A percentile compares a stretch with the other conserved stretches of the same genome.
Conservation (phyloP, 2,113 vertebrate genomes). For the Indri indri region DNA sequence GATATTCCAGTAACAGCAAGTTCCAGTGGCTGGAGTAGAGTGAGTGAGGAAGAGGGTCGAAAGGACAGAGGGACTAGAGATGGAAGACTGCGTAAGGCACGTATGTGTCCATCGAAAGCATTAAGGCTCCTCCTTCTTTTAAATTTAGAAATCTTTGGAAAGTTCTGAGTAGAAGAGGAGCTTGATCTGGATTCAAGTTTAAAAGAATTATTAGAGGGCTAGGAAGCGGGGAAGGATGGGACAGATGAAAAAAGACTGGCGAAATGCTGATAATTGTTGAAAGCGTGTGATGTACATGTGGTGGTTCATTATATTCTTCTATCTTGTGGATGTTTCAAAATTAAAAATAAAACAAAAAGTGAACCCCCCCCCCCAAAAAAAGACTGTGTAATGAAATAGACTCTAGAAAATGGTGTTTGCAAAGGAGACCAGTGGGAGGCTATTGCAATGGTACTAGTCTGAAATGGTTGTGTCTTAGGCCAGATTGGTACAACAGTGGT, state of each 20-base stretch:
- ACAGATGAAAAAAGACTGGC: not conserved
- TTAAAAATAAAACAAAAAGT: not conserved
- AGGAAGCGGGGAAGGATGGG: not conserved
- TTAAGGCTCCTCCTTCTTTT: not conserved
- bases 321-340: not conserved
- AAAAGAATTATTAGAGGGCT: not conserved
- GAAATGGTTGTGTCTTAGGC: not conserved
- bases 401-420: not conserved
- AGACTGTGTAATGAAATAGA: not conserved
- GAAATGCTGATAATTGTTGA: not conserved
- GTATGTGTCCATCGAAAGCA: rapidly evolving
- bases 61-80: not conserved
- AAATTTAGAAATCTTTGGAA: not conserved
- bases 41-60: not conserved
- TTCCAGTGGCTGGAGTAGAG: not conserved
- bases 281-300: not conserved
- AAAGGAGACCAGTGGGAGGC: not conserved
- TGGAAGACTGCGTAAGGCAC: not conserved
- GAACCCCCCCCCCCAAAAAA: not conserved
- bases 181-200: not conserved
- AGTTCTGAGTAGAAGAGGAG: not conserved
- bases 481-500: not conserved
- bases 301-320: not conserved
- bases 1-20: not conserved
- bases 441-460: not conserved